Evolutionary conservation across 2,888 invertebrate species (phyloP).

Genomic region (Emesis castigata): DNA sequence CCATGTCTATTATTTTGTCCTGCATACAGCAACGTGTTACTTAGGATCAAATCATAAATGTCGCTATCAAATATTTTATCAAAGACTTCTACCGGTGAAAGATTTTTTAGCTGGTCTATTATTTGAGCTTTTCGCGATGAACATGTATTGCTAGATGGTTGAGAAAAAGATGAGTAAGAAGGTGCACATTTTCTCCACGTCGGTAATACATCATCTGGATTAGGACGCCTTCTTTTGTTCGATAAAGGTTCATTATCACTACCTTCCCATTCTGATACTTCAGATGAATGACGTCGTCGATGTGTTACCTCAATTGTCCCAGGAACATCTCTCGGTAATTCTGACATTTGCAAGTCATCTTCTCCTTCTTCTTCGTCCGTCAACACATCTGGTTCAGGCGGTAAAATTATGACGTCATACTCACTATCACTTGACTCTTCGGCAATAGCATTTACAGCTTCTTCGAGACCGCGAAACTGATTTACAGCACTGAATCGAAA

Average conservation of each 20-base stretch:
- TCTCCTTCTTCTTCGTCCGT: neutral
- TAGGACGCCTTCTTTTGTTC: neutral
- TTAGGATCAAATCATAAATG: neutral
- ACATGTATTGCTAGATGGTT: neutral
- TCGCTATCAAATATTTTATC: neutral
- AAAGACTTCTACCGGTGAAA: neutral
- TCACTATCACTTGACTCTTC: neutral
- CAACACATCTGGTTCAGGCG: neutral
- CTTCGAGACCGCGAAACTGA: neutral
- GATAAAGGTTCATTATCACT: neutral
- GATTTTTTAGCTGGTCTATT: neutral
- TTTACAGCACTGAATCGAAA: neutral
- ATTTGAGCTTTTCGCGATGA: neutral
- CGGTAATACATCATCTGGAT: neutral
- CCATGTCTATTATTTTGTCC: constrained; percentile 1
- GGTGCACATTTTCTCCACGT: neutral
- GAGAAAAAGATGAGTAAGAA: neutral
- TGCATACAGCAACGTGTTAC: neutral
- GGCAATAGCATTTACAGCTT: neutral
- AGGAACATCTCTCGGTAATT: neutral
- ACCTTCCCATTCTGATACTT: neutral
- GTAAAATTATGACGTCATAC: neutral
- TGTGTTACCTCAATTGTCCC: neutral
- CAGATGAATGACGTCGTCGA: neutral
- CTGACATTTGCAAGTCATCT: neutral